Evolutionary conservation across 2,113 vertebrate genomes (phyloP), one percentile per base, ranked within the genome.

Genomic region (Himantopus leucocephalus): DNA sequence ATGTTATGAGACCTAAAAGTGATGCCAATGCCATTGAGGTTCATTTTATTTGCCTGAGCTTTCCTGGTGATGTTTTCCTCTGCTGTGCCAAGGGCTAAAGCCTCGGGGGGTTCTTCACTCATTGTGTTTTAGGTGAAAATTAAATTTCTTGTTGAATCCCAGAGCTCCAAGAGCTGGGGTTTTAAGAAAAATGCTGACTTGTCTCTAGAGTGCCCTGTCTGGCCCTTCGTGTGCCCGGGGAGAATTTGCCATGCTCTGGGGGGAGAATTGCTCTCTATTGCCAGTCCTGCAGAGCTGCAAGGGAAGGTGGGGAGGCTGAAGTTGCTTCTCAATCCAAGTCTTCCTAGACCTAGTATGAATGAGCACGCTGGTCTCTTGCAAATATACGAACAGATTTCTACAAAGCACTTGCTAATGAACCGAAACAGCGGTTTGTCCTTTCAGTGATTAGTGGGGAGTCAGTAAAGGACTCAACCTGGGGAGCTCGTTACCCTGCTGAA

Each of bases 401-500:
- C 84, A 56, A 73, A 94, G 35, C 27, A 29, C 77, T 90, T 72
- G 84, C 56, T 94, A 91, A 94, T 73, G 93, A 95, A 73, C 52
- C 27, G 24, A 76, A 60, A 2, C 77, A 95, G 77, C 84, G 68
- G 93, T 75, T 73, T 82, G 92, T 79, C 92, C 70, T 91, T 52
- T 41, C 80, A 35, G 86, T 87, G 93, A 82, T 94, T 95, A 92
- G 77, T 86, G 66, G 58, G 70, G 66, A 96, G 62, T 32, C 39
- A 3, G 43, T 92, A 62, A 83, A 90, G 92, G 90, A 55, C 80
- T 91, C 55, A 14, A 8, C 72, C 93, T 74, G 68, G 68, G 83
- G 83, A 96, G 91, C 84, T 96, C 87, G 64, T 91, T 91, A 93
- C 16, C 4, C 79, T 63, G 67, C 92, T 92, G 10, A 92, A 92